Evolutionary conservation across 2,113 vertebrate species (phyloP).

Genomic region (Halcyon malimbica): DNA sequence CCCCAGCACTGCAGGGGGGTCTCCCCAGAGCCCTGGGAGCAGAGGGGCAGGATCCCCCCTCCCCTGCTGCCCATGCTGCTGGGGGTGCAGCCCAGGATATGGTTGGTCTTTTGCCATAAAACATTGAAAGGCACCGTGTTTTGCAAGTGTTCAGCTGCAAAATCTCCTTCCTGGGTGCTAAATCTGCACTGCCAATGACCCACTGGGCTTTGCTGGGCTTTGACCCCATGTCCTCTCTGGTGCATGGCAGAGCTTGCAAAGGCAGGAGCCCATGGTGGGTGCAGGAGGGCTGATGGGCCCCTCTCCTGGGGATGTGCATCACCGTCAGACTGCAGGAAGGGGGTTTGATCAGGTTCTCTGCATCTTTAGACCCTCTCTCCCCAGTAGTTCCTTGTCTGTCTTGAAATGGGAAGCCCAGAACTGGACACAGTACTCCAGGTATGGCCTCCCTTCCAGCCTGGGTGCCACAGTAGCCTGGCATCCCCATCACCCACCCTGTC

Average conservation of each 20-base stretch:
- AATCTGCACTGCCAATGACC: not conserved
- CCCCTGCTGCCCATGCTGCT: too few relatives aligned
- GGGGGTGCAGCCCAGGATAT: too few relatives aligned
- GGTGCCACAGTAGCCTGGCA: not conserved
- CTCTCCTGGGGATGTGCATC: fast-evolving
- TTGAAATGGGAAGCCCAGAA: not conserved
- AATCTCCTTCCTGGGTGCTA: fast-evolving
- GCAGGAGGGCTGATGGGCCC: not conserved
- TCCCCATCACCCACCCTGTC: fast-evolving
- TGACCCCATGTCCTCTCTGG: fast-evolving
- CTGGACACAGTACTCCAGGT: not conserved
- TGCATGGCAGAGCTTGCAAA: not conserved
- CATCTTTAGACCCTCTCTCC: not conserved
- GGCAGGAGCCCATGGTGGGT: fast-evolving
- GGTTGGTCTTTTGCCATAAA: not conserved
- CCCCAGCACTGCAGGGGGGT: too few relatives aligned
- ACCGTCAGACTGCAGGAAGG: not conserved
- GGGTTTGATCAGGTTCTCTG: not conserved
- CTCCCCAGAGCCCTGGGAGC: too few relatives aligned
- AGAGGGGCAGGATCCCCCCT: too few relatives aligned
- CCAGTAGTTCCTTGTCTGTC: not conserved
- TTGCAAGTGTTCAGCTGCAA: not conserved
- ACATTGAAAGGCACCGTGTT: not conserved
- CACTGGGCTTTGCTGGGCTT: not conserved
- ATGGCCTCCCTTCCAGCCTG: fast-evolving